Evolutionary conservation across 2,888 invertebrate genomes (phyloP), one percentile per base, ranked within the genome.

Genomic region (Ochlodes sylvanus): DNA sequence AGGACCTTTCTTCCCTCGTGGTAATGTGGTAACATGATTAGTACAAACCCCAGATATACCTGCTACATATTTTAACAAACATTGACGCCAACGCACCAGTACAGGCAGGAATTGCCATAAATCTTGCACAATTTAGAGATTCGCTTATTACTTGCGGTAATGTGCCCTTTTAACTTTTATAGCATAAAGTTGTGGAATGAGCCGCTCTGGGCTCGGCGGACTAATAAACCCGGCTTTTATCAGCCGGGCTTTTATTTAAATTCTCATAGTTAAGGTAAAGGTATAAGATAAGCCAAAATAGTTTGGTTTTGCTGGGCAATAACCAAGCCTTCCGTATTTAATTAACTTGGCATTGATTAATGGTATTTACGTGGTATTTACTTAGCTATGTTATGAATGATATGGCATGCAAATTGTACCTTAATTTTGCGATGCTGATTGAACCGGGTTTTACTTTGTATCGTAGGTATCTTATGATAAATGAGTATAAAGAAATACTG

Each of bases 101-200:
- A 52, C 14, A 50, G 38, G 34, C 42, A 66, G 54, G 47, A 62
- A 62, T 62, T 32, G 41, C 42, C 47, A 68, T 68, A 68, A 68
- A 68, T 68, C 62, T 61, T 27, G 38, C 15, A 19, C 34, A 62
- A 62, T 68, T 62, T 68, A 68, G 62, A 61, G 62, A 62, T 89
- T 89, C 88, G 84, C 86, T 88, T 90, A 91, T 91, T 92, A 90
- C 90, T 90, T 88, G 86, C 83, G 82, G 85, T 92, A 92, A 92
- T 90, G 90, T 86, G 85, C 86, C 89, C 91, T 90, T 68, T 90
- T 92, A 92, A 90, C 91, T 92, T 92, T 93, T 92, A 92, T 89
- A 90, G 88, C 80, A 72, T 75, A 78, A 91, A 92, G 87, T 92
- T 92, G 79, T 73, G 85, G 80, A 91, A 90, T 87, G 86, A 86